A percentile compares a stretch with the other conserved stretches of the same genome.
Evolutionary conservation across 2,888 invertebrate species (phyloP).

Genomic region (Keiferia lycopersicella): DNA sequence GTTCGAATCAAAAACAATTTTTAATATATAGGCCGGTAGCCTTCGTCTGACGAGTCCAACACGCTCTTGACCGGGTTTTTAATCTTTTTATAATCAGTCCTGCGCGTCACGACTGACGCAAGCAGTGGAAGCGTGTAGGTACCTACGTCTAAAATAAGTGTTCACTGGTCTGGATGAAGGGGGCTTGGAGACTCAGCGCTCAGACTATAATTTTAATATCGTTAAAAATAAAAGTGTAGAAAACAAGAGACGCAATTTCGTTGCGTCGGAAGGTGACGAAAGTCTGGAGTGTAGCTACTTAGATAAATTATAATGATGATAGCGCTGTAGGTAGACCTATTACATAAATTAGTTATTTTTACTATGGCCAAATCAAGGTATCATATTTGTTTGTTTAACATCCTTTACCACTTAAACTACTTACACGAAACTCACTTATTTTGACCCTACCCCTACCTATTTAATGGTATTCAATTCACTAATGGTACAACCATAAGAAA

Average conservation of each 20-base stretch:
- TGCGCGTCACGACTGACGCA: slow-evolving; percentile 42
- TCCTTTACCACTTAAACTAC: too few species aligned
- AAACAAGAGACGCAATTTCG: not conserved
- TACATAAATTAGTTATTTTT: too few species aligned
- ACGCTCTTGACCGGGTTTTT: slow-evolving; percentile 9
- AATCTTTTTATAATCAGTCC: slow-evolving; percentile 40
- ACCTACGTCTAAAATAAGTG: slow-evolving; percentile 32
- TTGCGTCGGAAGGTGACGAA: not conserved
- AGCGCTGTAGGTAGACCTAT: too few species aligned
- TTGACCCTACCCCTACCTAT: too few species aligned
- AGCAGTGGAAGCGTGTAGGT: slow-evolving; percentile 5
- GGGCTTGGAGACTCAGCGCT: slow-evolving; percentile 11
- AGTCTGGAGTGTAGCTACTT: not conserved
- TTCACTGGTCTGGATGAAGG: slow-evolving; percentile 26
- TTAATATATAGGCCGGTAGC: not conserved
- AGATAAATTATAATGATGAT: too few species aligned
- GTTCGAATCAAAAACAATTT: not conserved
- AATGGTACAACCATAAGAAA: not conserved
- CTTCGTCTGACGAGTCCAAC: not conserved
- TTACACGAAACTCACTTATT: too few species aligned
- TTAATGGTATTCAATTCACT: too few species aligned
- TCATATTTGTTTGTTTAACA: too few species aligned
- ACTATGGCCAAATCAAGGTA: too few species aligned
- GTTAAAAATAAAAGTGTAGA: slow-evolving; percentile 7
- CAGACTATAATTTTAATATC: slow-evolving; percentile 1